Conservation (phyloP, 2,797 vertebrate species). For the Cryptoprocta ferox region DNA sequence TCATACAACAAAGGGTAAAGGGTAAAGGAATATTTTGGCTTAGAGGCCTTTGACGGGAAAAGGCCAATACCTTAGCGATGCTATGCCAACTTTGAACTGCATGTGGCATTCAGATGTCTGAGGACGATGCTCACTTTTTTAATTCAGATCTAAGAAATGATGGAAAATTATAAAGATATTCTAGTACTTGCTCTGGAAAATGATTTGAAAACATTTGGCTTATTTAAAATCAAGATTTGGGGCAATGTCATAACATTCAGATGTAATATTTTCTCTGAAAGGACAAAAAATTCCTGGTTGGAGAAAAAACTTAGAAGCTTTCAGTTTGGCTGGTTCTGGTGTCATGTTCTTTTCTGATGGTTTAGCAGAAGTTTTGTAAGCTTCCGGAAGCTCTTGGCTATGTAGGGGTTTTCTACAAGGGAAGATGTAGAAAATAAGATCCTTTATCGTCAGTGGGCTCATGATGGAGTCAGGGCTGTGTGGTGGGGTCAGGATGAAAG, state of each 20-base stretch:
- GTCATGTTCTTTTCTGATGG: constrained; percentile 29
- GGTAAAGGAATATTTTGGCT: neutral
- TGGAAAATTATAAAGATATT: neutral
- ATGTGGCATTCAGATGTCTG: neutral
- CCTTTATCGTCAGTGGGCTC: constrained; percentile 78
- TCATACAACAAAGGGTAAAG: neutral
- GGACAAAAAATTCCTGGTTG: neutral
- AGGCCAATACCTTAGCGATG: neutral
- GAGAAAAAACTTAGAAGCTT: constrained; percentile 61
- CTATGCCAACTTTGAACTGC: neutral
- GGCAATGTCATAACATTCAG: neutral
- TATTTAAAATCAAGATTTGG: constrained; percentile 25
- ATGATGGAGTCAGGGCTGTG: constrained; percentile 4
- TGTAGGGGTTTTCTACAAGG: constrained; percentile 75
- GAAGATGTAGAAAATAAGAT: constrained; percentile 65
- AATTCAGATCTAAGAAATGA: neutral
- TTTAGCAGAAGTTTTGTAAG: constrained; percentile 72
- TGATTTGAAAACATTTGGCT: neutral
- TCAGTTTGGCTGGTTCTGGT: constrained; percentile 58
- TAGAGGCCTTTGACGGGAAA: neutral
- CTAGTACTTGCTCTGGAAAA: neutral
- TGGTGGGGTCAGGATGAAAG: constrained; percentile 45
- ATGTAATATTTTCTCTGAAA: neutral
- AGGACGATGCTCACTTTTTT: neutral
- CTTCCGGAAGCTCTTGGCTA: constrained; percentile 65